Conservation (phyloP, 2,113 vertebrate species). For the Coptodon bakossiorum region DNA sequence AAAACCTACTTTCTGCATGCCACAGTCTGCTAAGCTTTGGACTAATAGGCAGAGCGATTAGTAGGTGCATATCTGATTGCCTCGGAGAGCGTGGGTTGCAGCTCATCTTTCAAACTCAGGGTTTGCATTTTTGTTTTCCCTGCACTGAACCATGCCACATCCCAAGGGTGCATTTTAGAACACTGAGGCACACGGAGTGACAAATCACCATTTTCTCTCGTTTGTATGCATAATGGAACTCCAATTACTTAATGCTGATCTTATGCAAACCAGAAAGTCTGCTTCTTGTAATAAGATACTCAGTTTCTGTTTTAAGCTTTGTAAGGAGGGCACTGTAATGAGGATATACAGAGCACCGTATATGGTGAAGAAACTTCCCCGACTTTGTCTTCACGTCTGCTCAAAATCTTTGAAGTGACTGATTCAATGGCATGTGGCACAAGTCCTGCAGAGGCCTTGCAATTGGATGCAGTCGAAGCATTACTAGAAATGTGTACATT, state of each 20-base stretch:
- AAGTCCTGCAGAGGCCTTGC: background rate
- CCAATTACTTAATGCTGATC: conserved; percentile 59
- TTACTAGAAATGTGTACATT: background rate
- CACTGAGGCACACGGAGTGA: conserved; percentile 55
- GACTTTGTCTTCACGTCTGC: background rate
- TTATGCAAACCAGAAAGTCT: conserved; percentile 44
- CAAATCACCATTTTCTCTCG: conserved; percentile 67
- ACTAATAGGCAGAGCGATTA: conserved; percentile 51
- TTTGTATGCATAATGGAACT: conserved; percentile 66
- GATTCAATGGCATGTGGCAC: background rate
- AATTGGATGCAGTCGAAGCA: background rate
- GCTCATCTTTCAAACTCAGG: conserved; percentile 55
- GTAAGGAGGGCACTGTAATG: conserved; percentile 3
- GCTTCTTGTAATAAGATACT: conserved; percentile 6
- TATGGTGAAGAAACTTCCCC: background rate
- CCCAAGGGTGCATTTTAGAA: conserved; percentile 64
- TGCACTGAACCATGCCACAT: conserved; percentile 57
- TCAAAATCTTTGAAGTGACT: background rate
- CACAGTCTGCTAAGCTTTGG: conserved; percentile 11
- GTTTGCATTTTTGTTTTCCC: conserved; percentile 44
- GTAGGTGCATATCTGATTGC: conserved; percentile 49
- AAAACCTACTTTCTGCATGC: conserved; percentile 2
- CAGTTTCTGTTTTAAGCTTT: background rate
- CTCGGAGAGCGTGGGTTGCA: conserved; percentile 30
- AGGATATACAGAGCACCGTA: background rate